phyloP scores from a whole-genome alignment of 1,140 invertebrate species.

The Zaprionus kolodkinae region DNA sequence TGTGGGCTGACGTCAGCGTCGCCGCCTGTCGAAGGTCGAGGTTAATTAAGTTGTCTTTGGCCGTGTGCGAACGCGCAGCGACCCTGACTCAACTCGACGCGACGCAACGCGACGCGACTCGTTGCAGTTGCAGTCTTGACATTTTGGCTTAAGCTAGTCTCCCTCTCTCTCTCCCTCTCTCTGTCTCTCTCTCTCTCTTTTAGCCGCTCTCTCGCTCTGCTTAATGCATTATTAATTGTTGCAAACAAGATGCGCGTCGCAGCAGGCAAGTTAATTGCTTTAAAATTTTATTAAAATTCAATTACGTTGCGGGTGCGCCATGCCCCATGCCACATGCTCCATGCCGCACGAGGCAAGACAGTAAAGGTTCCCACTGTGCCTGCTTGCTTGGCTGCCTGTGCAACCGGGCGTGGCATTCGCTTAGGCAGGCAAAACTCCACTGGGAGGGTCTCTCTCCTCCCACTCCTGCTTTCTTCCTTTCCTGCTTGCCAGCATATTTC shows the following conservation, averaged over 20 bases:
- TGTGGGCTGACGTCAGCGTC: conserved; percentile 64
- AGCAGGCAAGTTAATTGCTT: conserved; percentile 64
- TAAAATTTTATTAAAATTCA: conserved; percentile 79
- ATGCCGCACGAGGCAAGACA: not conserved
- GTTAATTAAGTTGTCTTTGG: conserved; percentile 83
- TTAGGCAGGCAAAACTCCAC: conserved; percentile 15
- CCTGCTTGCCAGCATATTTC: conserved; percentile 53
- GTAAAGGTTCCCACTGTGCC: not conserved
- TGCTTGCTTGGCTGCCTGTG: conserved; percentile 26
- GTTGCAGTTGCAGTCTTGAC: conserved; percentile 68
- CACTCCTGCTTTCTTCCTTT: not conserved
- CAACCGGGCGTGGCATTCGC: conserved; percentile 52
- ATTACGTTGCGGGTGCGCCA: conserved; percentile 57
- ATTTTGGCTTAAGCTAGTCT: conserved; percentile 54
- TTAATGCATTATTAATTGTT: conserved; percentile 77
- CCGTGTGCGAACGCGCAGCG: conserved; percentile 48
- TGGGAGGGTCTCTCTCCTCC: not conserved
- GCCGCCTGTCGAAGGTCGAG: conserved; percentile 75
- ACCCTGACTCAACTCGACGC: conserved; percentile 55
- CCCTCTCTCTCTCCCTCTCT: not conserved
- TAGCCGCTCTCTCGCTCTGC: conserved; percentile 1
- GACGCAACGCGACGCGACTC: conserved; percentile 4
- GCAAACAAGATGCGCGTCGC: conserved; percentile 39
- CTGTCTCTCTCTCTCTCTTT: not conserved
- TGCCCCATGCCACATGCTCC: not conserved